Base-by-base conservation (phyloP, 2,888 invertebrate genomes). In the Polyommatus icarus region DNA sequence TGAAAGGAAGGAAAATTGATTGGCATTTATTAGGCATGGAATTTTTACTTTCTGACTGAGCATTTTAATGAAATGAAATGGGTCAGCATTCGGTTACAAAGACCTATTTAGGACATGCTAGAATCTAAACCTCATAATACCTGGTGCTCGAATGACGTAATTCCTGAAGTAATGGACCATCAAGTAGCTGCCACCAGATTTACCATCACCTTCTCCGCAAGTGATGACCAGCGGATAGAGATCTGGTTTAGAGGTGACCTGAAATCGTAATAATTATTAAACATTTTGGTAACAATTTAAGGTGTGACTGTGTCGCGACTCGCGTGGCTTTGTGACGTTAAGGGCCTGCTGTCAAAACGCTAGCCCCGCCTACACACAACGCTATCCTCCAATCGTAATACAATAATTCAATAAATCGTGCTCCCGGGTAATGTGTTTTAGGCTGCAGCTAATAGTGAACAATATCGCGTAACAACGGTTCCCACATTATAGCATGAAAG, bases 191-290 rank as follows among this genome's bases (percentile, higher is more conserved):
- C 97, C 96, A 80, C 96, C 96, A 57, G 94, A 91, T 86, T 96
- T 96, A 80, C 96, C 96, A 76, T 96, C 95, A 15, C 96, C 95
- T 84, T 96, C 96, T 75, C 96, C 96, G 83, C 97, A 97, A 76
- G 97, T 97, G 84, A 97, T 97, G 76, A 98, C 98, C 79, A 98
- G 91, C 2, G 98, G 98, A 87, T 98, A 98, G 12, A 98, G 91
- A 86, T 98, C 97, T 12, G 98, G 98, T 84, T 98, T 98, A 18
- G 97, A 96, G 79, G 97, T 97, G 81, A 97, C 97, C 97, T 97
- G 86, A 76, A 78, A 77, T 78, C n/a, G 59, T 7, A 20, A 59
- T 7, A 20, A 59, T 54, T 5, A 54, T 54, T 54, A 54, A 18
- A 18, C 18, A 3, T 18, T 5, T 54, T 54, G 4, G 54, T 54